Evolutionary conservation across 2,797 vertebrate genomes (phyloP), one percentile per base, ranked within the genome.

Genomic region (Synaphobranchus kaupii): DNA sequence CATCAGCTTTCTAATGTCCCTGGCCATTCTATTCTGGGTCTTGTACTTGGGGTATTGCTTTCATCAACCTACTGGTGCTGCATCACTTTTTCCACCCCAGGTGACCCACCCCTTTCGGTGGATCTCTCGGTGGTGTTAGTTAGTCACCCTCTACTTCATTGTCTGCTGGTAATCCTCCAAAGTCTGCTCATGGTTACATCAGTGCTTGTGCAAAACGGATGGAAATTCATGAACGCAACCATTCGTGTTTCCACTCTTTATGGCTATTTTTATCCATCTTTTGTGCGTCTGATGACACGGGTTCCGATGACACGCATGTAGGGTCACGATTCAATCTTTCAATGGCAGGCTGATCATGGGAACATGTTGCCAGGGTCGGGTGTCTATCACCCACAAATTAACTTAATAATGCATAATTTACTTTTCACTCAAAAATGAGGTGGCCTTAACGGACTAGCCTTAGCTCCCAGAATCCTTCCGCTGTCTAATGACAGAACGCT

Each of bases 1-100:
- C 82, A 83, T 83, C 82, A 58, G 50, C 82, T 54, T 28, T 31
- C 82, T 58, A 34, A 54, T 56, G 82, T 52, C 28, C 50, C 28
- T 58, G 52, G 50, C 48, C 71, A 58, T 56, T 31, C 22, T 83
- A n/a, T 25, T 83, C 54, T 12, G 56, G 50, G 54, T 52, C 82
- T 54, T 56, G 50, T 58, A n/a, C 48, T 54, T 58, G 48, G 50
- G 88, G 89, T 93, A 87, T 92, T 91, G 89, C 89, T 92, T 92
- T 93, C 90, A 91, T 89, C 85, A 85, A 71, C 39, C 12, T 76
- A 20, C 71, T 44, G 71, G 12, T 15, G 71, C 71, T 17, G 71
- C 71, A 76, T 76, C 71, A 76, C 15, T 76, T 76, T 76, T 76
- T 76, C 71, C 71, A 56, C 78, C 88, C 82, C 71, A 76, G 71